Percentiles rank a stretch among this genome's conserved stretches.
Evolutionary conservation across 1,140 invertebrate genomes (phyloP).

Genomic region (Propsilocerus akamusi): DNA sequence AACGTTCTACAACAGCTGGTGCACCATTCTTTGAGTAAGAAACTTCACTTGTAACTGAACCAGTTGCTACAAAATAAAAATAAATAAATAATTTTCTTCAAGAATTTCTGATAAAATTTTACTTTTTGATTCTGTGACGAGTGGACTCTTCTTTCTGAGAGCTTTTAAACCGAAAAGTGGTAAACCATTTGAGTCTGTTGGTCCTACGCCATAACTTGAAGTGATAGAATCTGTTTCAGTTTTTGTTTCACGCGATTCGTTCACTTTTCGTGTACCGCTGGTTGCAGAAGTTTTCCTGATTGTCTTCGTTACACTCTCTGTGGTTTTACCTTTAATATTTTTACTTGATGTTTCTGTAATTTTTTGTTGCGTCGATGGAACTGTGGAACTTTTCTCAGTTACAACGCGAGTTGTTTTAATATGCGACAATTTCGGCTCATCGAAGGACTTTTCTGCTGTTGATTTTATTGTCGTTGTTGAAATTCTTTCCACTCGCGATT

Average conservation of each 20-base stretch:
- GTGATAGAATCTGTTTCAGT: conserved; percentile 37
- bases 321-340: background rate
- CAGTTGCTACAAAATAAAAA: conserved; percentile 33
- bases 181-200: conserved; percentile 55
- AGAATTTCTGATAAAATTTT: conserved; percentile 1
- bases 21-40: conserved; percentile 43
- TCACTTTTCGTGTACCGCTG: conserved; percentile 14
- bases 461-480: conserved; percentile 24
- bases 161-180: conserved; percentile 57
- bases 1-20: conserved; percentile 40
- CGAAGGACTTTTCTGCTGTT: conserved; percentile 13
- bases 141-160: conserved; percentile 34
- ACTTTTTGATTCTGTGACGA: conserved; percentile 12
- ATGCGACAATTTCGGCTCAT: conserved; percentile 18
- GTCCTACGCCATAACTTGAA: conserved; percentile 63
- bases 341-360: background rate
- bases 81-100: background rate
- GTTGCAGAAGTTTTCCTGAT: conserved; percentile 4
- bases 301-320: background rate
- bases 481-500: conserved; percentile 15
- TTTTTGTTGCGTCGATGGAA: conserved; percentile 18
- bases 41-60: conserved; percentile 40
- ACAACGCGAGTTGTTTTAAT: no score
- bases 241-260: conserved; percentile 9
- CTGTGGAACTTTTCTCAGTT: conserved; percentile 24